Evolutionary conservation across 2,113 vertebrate genomes (phyloP).

Genomic region (Pan paniscus): DNA sequence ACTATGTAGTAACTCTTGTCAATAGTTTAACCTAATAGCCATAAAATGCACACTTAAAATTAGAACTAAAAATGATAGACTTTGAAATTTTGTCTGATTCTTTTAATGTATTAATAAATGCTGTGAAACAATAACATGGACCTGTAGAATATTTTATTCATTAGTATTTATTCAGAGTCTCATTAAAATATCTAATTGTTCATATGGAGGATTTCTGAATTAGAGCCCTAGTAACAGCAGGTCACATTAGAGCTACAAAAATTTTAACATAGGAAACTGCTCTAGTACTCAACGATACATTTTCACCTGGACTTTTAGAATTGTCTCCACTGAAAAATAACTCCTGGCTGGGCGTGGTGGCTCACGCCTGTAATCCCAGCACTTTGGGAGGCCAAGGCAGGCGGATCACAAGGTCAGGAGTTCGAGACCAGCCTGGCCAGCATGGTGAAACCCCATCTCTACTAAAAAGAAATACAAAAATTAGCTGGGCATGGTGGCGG

Average conservation of each 20-base stretch:
- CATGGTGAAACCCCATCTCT: no score
- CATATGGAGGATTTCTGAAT: constrained; percentile 9
- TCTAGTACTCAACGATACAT: neutral
- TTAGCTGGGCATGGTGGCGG: no score
- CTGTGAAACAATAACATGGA: neutral
- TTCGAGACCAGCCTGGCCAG: no score
- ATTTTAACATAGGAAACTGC: neutral
- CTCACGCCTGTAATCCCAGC: no score
- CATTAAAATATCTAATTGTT: neutral
- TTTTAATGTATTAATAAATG: constrained; percentile 1
- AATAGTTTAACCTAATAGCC: constrained; percentile 34
- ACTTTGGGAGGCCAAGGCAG: no score
- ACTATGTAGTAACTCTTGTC: neutral
- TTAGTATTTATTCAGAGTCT: neutral
- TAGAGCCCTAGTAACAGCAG: neutral
- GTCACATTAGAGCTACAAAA: neutral
- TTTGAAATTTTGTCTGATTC: constrained; percentile 34
- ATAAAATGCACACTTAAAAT: neutral
- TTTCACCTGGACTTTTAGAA: neutral
- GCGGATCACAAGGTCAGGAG: no score
- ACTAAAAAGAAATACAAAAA: no score
- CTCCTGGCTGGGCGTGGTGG: neutral
- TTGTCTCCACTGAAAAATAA: neutral
- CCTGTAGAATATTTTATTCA: neutral
- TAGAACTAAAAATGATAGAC: constrained; percentile 23